Evolutionary conservation across 2,113 vertebrate genomes (phyloP), one percentile per base, ranked within the genome.

Genomic region (Cranoglanis bouderius): DNA sequence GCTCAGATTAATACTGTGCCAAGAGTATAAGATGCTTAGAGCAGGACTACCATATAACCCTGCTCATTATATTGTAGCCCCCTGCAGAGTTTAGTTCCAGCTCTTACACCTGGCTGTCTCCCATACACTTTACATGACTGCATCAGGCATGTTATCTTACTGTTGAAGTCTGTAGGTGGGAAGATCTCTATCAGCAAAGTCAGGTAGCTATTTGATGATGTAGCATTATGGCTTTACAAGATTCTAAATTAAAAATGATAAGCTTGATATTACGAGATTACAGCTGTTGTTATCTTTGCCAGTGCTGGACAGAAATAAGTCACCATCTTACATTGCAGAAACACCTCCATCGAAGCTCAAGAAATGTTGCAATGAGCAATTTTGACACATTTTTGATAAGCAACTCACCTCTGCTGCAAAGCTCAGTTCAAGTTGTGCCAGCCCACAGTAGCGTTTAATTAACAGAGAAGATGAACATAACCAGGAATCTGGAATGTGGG

Each of bases 371-470:
- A 6, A 3, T 53, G 14, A 38, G 70, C 9, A 63, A 78, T 61
- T 75, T 32, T 46, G 70, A 84, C 57, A 88, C 38, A 43, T 46
- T 16, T 59, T 19, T 16, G n/a, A 85, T 78, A 85, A 89, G 83
- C 14, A 55, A 55, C 40, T 32, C 29, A 29, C 14, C 26, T 55
- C 49, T 38, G 21, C 19, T 86, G 53, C 32, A 55, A 35, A 26
- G 38, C 38, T 82, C 70, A 57, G 16, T 38, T 80, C 46, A 80
- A 35, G 16, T 10, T 61, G 40, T 24, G 57, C 29, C 14, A 59
- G 18, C 12, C 38, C 43, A 46, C 83, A 29, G 16, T 84, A 85
- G 72, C 55, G 40, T 85, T 88, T 65, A 67, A 88, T 85, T 72
- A 46, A 49, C 74, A 77, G 43, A 59, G 10, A 1, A 46, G 55